Evolutionary conservation across 2,888 invertebrate genomes (phyloP).

Genomic region (Platycheirus rosarum): DNA sequence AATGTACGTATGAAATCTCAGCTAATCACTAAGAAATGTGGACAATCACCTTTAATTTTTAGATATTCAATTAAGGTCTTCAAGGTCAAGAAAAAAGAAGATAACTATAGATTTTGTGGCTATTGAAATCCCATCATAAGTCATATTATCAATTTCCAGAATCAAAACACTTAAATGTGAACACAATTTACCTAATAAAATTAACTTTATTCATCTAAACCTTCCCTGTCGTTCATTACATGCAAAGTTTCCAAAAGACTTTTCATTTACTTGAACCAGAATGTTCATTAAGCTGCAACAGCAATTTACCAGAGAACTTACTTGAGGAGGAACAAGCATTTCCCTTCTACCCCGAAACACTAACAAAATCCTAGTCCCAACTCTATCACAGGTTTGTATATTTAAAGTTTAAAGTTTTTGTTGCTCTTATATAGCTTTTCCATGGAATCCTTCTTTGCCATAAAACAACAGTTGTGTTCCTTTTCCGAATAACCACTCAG

Average conservation of each 20-base stretch:
- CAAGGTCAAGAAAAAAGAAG: no score
- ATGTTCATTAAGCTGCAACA: background rate
- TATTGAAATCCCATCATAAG: no score
- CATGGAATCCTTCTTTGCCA: background rate
- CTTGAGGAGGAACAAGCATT: background rate
- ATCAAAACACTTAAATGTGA: no score
- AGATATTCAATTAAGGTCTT: no score
- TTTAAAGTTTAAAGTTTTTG: background rate
- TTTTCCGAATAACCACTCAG: background rate
- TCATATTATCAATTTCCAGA: no score
- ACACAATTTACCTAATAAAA: no score
- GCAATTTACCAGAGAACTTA: background rate
- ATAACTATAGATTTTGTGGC: no score
- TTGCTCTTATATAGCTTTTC: background rate
- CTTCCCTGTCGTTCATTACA: no score
- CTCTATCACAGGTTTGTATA: background rate
- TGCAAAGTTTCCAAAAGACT: background rate
- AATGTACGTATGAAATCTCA: no score
- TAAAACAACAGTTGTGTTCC: background rate
- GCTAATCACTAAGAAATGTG: no score
- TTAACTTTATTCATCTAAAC: no score
- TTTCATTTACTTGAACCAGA: background rate
- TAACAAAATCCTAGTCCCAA: background rate
- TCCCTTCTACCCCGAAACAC: background rate
- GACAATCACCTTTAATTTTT: no score